These are phyloP conservation scores for Jordanella pulchra DNA, from an alignment of 2,797 vertebrate genomes.

Conservation along the genomic window DNA sequence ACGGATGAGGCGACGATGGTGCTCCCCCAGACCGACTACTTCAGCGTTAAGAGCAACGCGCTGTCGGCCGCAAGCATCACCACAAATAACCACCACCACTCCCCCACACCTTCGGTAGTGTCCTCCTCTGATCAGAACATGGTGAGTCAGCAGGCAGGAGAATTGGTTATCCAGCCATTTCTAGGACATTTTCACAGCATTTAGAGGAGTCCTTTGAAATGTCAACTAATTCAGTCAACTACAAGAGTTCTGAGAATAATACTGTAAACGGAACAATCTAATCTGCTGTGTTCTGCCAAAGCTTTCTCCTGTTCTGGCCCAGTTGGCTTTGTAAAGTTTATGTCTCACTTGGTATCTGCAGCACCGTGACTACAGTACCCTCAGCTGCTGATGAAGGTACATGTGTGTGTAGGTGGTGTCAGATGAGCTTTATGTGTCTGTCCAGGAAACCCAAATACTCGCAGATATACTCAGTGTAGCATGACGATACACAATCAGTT, in stretches of 20 bases:
- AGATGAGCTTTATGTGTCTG: constrained; percentile 42
- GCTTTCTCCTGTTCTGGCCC: constrained; percentile 1
- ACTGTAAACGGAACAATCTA: not conserved
- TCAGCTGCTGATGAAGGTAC: constrained; percentile 27
- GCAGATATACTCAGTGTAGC: constrained; percentile 26
- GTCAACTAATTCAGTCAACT: not conserved
- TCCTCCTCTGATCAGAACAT: constrained; percentile 61
- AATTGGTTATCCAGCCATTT: not conserved
- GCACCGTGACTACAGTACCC: constrained; percentile 41
- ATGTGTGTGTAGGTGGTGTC: constrained; percentile 30
- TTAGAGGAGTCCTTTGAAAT: not conserved
- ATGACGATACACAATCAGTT: constrained; percentile 17
- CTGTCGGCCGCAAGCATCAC: constrained; percentile 18
- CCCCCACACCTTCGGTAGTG: constrained; percentile 51
- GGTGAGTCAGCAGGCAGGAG: constrained; percentile 51
- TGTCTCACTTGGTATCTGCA: constrained; percentile 44
- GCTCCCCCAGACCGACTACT: constrained; percentile 90
- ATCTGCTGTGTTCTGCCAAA: constrained; percentile 7
- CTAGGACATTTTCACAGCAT: constrained; percentile 5
- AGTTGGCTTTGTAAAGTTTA: constrained; percentile 12
- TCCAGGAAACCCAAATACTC: constrained; percentile 31
- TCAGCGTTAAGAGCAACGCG: constrained; percentile 55
- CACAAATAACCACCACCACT: constrained; percentile 56
- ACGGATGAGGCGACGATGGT: constrained; percentile 82
- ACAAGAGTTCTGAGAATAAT: not conserved